Evolutionary conservation across 1,140 invertebrate species (phyloP), one percentile per base, ranked within the genome.

Genomic region (Carposina sasakii): DNA sequence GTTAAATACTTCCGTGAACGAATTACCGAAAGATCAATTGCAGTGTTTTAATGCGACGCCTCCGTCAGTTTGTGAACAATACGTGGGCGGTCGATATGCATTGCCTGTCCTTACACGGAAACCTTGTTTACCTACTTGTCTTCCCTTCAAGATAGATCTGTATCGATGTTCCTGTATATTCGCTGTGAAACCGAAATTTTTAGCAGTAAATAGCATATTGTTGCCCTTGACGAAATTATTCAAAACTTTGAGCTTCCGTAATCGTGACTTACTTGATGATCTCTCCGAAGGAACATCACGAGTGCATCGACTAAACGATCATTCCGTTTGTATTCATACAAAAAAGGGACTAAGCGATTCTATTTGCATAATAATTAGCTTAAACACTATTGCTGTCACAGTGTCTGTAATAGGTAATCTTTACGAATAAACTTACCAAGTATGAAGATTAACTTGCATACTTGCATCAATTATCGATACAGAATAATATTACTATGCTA

Each of bases 51-150:
- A 63, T 71, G 39, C 60, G 60, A 72, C 67, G 69, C 67, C 68
- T 74, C 57, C 67, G 40, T 66, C 60, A 55, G 68, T 74, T 63
- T 60, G 52, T 59, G 69, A 65, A 63, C 59, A 58, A 61, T 63
- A 65, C 73, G 75, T 75, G 64, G 73, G 73, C 71, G 74, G 71
- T 55, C 73, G 74, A 71, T n/a, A n/a, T 78, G 73, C 71, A 75
- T 76, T 74, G 63, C 56, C 71, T 54, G 58, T 51, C 74, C 70
- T 62, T 75, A 79, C 67, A 72, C 59, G 70, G 71, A 69, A 67
- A 76, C 63, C 60, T 71, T 57, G 71, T 74, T 71, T 74, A 71
- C 65, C 52, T 71, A 76, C 74, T 68, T 70, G 62, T 69, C 63
- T 72, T 72, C 64, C 68, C 71, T 76, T 72, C 70, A 72, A 58